phyloP scores from a whole-genome alignment of 2,797 vertebrate genomes.

The Pipistrellus kuhlii region DNA sequence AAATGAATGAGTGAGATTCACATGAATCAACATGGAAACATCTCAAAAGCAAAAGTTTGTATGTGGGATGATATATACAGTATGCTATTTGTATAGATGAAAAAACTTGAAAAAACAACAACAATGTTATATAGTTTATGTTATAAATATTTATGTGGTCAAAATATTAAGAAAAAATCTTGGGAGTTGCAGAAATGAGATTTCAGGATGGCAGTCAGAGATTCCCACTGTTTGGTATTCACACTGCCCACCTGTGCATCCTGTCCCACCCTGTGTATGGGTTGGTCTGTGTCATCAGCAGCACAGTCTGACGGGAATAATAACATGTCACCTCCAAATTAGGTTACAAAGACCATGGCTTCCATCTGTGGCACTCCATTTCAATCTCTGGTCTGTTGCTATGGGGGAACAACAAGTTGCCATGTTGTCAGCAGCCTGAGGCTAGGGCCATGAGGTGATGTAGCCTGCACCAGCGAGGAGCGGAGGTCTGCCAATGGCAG shows the following conservation, averaged over 20 bases:
- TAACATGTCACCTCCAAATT: not conserved
- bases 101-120: not conserved
- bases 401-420: not conserved
- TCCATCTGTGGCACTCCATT: not conserved
- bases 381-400: not conserved
- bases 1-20: too few species aligned
- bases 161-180: not conserved
- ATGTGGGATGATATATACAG: not conserved
- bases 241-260: not conserved
- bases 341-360: not conserved
- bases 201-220: not conserved
- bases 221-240: not conserved
- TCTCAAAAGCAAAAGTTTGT: not conserved
- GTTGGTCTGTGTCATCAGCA: not conserved
- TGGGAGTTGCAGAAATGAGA: not conserved
- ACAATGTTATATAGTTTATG: not conserved
- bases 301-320: not conserved
- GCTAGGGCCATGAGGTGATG: not conserved
- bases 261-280: not conserved
- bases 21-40: not conserved
- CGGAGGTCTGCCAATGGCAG: not conserved
- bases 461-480: not conserved
- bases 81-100: not conserved
- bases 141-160: not conserved
- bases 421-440: not conserved